phyloP scores from a whole-genome alignment of 2,888 invertebrate species.

The Yponomeuta evonymella region DNA sequence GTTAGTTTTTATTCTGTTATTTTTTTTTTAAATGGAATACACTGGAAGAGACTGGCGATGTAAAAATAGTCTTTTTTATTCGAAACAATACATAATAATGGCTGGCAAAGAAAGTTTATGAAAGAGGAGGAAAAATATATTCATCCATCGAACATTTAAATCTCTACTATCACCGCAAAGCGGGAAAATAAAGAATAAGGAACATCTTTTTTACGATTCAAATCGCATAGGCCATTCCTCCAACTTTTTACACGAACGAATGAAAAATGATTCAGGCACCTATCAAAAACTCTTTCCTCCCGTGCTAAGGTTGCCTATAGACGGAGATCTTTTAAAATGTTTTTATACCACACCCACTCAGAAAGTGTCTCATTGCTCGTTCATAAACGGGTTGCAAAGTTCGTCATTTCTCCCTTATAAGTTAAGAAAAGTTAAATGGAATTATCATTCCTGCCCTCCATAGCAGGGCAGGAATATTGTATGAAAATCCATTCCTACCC shows the following conservation, averaged over 20 bases:
- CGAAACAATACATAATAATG: neutral
- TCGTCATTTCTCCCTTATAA: too few species aligned
- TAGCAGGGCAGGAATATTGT: too few species aligned
- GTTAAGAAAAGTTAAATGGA: too few species aligned
- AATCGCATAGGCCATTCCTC: constrained; percentile 14
- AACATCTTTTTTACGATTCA: constrained; percentile 9
- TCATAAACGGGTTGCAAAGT: too few species aligned
- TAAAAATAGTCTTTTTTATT: neutral
- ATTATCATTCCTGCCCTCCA: too few species aligned
- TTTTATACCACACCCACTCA: neutral
- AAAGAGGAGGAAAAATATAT: neutral
- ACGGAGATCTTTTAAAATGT: neutral
- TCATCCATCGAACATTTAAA: neutral
- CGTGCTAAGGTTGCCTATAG: neutral
- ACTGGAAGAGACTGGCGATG: too few species aligned
- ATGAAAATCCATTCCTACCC: too few species aligned
- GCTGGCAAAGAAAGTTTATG: neutral
- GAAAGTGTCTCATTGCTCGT: too few species aligned
- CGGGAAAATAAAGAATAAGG: neutral
- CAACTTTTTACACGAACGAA: constrained; percentile 27
- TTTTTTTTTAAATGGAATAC: too few species aligned
- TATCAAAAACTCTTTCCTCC: constrained; percentile 61
- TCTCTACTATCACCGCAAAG: neutral
- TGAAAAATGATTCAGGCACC: constrained; percentile 69
- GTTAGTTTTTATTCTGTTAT: too few species aligned